These are phyloP conservation scores for Daboia siamensis DNA, from an alignment of 2,113 vertebrate genomes.

Conservation along the genomic window DNA sequence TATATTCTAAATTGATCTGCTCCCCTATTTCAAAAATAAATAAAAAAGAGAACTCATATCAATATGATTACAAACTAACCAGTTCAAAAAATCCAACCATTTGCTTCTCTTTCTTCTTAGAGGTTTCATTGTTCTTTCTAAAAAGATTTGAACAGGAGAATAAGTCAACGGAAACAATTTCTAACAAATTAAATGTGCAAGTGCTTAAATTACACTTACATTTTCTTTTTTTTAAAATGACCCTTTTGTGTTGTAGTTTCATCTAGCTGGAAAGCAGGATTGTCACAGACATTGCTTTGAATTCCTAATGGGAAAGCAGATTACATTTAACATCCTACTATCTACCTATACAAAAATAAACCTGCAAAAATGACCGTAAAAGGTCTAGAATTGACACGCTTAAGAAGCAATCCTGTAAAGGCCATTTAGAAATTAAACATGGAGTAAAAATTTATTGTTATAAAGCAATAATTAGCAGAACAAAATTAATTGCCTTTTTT, in stretches of 20 bases:
- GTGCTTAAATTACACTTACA: background rate
- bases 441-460: background rate
- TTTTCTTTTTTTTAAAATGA: constrained; percentile 21
- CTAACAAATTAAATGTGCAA: rapidly evolving
- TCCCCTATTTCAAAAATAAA: background rate
- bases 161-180: background rate
- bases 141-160: background rate
- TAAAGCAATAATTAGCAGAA: background rate
- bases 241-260: constrained; percentile 39
- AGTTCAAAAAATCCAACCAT: constrained; percentile 57
- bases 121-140: constrained; percentile 52
- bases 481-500: background rate
- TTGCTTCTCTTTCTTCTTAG: constrained; percentile 12
- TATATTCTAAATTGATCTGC: background rate
- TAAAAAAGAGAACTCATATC: background rate
- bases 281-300: constrained; percentile 15
- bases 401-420: background rate
- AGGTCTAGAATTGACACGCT: background rate
- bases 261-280: constrained; percentile 47
- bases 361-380: background rate
- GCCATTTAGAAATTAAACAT: background rate
- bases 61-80: constrained; percentile 50
- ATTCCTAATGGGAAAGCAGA: constrained; percentile 19
- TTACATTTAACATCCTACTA: background rate
- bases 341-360: background rate